Percentiles rank a stretch among this genome's conserved stretches.
These are phyloP conservation scores for Oophaga sylvatica DNA, from an alignment of 2,797 vertebrate species.

Conservation along the genomic window DNA sequence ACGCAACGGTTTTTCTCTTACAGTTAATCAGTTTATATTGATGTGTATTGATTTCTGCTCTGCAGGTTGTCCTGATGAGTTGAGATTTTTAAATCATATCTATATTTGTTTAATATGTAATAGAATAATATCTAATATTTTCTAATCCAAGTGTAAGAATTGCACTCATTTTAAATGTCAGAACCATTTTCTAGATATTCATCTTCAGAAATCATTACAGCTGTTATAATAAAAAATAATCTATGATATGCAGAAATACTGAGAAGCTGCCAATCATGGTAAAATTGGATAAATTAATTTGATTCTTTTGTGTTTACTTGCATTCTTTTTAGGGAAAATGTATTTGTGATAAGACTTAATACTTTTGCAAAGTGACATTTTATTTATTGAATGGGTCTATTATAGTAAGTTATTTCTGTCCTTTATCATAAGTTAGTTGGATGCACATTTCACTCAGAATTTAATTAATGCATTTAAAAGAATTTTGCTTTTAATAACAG, in stretches of 20 bases:
- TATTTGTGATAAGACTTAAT: constrained; percentile 45
- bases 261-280: constrained; percentile 56
- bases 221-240: constrained; percentile 46
- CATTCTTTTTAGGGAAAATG: constrained; percentile 43
- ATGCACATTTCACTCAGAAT: constrained; percentile 35
- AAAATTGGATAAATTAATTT: constrained; percentile 59
- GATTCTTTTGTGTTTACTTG: constrained; percentile 58
- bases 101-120: not conserved
- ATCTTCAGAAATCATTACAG: not conserved
- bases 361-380: constrained; percentile 51
- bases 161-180: constrained; percentile 2
- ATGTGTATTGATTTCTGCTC: not conserved
- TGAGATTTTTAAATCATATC: not conserved
- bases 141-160: not conserved
- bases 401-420: constrained; percentile 48
- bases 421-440: constrained; percentile 22
- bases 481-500: constrained; percentile 32
- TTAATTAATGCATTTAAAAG: constrained; percentile 39
- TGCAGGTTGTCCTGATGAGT: not conserved
- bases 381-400: constrained; percentile 42
- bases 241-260: constrained; percentile 51
- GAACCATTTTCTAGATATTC: constrained; percentile 20
- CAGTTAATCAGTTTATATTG: too few species aligned
- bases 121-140: constrained; percentile 3
- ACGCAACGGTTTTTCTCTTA: too few species aligned